Percentiles rank a stretch among this genome's conserved stretches.
Conservation (phyloP, 2,113 vertebrate genomes). For the Gambusia holbrooki region DNA sequence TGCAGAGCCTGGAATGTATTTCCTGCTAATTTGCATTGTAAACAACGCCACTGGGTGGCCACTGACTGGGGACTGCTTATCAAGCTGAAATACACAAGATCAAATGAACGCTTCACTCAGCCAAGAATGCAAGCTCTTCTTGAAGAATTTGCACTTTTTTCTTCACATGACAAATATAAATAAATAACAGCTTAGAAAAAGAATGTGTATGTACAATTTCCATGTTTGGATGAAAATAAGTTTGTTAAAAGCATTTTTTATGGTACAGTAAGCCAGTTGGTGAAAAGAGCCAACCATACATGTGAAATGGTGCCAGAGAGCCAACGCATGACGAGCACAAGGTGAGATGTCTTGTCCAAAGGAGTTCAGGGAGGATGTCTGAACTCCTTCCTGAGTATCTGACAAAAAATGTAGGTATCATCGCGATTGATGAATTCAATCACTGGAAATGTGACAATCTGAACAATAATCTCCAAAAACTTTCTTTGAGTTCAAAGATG, state of each 20-base stretch:
- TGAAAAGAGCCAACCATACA: neutral
- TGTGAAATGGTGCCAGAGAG: neutral
- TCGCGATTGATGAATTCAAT: too few relatives aligned
- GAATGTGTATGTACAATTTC: neutral
- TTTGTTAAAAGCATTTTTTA: neutral
- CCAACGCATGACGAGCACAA: neutral
- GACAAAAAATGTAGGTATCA: too few relatives aligned
- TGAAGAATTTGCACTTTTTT: neutral
- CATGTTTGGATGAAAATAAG: neutral
- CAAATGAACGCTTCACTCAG: constrained; percentile 32
- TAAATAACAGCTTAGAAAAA: neutral
- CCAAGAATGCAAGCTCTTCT: constrained; percentile 1
- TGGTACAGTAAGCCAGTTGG: neutral
- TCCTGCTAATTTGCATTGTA: constrained; percentile 57
- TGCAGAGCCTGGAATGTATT: constrained; percentile 20
- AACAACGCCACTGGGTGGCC: constrained; percentile 47
- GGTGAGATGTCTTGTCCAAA: too few relatives aligned
- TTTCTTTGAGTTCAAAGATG: too few relatives aligned
- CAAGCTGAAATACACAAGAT: constrained; percentile 62
- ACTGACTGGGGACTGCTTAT: constrained; percentile 1
- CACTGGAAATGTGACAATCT: too few relatives aligned
- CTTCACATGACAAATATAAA: neutral
- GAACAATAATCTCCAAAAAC: too few relatives aligned
- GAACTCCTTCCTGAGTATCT: too few relatives aligned
- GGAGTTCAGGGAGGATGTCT: too few relatives aligned